Percentiles rank a stretch among this genome's conserved stretches.
These are phyloP conservation scores for Xiphophorus couchianus DNA, from an alignment of 2,113 vertebrate species.

Conservation along the genomic window DNA sequence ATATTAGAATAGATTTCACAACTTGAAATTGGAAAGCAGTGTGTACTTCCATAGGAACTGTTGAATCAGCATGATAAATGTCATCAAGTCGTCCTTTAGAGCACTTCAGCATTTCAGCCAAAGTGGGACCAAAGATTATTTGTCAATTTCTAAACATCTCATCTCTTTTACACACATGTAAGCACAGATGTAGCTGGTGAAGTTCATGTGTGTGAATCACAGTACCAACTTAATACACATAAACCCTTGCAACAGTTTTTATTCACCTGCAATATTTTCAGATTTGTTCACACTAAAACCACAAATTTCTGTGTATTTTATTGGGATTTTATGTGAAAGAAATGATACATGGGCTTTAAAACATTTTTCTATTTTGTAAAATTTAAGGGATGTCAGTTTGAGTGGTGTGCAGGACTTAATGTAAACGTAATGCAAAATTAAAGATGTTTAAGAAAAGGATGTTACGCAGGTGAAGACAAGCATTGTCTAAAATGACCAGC, in stretches of 20 bases:
- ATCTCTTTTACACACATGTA: conserved; percentile 12
- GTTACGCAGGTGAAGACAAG: too few species aligned
- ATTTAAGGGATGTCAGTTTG: not conserved
- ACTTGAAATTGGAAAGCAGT: too few species aligned
- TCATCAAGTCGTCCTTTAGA: not conserved
- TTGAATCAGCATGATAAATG: not conserved
- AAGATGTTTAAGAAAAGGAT: not conserved
- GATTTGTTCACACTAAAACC: not conserved
- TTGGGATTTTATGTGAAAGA: not conserved
- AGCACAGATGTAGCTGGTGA: not conserved
- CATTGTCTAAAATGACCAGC: too few species aligned
- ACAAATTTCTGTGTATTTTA: not conserved
- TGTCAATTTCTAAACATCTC: conserved; percentile 6
- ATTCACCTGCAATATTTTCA: not conserved
- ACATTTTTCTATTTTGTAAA: too few species aligned
- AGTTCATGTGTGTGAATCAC: conserved; percentile 58
- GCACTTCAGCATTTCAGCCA: conserved; percentile 35
- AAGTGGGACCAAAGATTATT: conserved; percentile 54
- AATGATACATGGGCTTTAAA: too few species aligned
- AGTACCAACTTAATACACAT: not conserved
- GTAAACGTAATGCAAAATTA: not conserved
- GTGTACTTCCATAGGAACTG: not conserved
- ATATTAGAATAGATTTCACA: too few species aligned
- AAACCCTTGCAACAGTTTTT: too few species aligned
- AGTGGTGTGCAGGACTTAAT: not conserved